phyloP scores from a whole-genome alignment of 2,888 invertebrate species.

The Calameuta idolon region DNA sequence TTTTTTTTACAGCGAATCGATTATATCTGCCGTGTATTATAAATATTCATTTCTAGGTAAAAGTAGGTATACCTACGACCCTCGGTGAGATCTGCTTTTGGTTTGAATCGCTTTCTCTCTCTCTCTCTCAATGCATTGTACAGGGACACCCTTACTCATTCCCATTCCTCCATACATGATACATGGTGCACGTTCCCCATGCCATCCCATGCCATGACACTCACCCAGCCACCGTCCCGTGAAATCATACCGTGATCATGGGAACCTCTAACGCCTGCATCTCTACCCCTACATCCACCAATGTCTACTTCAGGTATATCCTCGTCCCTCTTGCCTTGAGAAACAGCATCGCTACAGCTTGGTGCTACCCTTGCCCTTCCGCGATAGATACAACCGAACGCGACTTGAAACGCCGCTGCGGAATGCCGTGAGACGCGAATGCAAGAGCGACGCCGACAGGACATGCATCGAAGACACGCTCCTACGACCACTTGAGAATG shows the following conservation, averaged over 20 bases:
- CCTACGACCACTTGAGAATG: not conserved
- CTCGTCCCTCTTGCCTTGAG: constrained; percentile 1
- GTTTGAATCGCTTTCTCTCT: constrained; percentile 39
- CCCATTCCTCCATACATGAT: constrained; percentile 49
- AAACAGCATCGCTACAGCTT: not conserved
- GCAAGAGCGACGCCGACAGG: not conserved
- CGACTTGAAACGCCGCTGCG: not conserved
- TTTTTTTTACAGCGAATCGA: not conserved
- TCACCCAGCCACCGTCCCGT: constrained; percentile 59
- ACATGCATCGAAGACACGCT: not conserved
- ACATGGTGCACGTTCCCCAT: constrained; percentile 46
- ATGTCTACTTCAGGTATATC: constrained; percentile 16
- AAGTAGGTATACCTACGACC: constrained; percentile 23
- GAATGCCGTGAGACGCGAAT: not conserved
- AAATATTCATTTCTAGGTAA: not conserved
- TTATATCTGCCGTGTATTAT: not conserved
- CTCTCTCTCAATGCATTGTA: not conserved
- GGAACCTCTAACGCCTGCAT: constrained; percentile 30
- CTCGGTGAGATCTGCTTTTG: constrained; percentile 50
- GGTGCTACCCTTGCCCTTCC: not conserved
- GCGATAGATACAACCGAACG: not conserved
- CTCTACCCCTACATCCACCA: constrained; percentile 20
- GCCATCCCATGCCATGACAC: constrained; percentile 56
- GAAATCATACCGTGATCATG: constrained; percentile 61
- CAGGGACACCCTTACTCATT: constrained; percentile 6